These are phyloP conservation scores for Scrobipalpa costella DNA, from an alignment of 2,888 invertebrate genomes.

Conservation along the genomic window DNA sequence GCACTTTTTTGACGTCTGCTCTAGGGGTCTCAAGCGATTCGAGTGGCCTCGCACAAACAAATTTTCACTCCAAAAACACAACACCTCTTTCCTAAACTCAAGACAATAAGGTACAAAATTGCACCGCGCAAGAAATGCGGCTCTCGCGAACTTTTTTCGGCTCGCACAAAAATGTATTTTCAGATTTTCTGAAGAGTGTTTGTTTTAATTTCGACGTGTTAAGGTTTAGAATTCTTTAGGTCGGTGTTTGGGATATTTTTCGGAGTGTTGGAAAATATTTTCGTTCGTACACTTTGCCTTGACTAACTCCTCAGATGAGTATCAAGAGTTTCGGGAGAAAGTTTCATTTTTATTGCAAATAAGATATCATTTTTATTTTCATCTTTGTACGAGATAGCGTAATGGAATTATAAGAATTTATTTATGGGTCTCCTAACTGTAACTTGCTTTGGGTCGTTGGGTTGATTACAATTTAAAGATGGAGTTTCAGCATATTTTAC, in stretches of 20 bases:
- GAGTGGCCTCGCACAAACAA: constrained; percentile 52
- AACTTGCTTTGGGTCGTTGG: not conserved
- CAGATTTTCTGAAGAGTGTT: constrained; percentile 42
- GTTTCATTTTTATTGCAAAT: constrained; percentile 31
- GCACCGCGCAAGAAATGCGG: constrained; percentile 34
- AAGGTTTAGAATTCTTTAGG: constrained; percentile 49
- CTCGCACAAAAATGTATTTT: constrained; percentile 49
- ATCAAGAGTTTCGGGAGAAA: constrained; percentile 50
- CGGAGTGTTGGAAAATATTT: constrained; percentile 45
- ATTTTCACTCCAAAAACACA: constrained; percentile 42
- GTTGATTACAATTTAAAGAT: constrained; percentile 20
- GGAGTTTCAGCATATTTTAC: not conserved
- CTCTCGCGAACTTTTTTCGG: constrained; percentile 42
- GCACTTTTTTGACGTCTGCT: constrained; percentile 75
- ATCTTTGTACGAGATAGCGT: constrained; percentile 24
- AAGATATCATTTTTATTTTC: constrained; percentile 29
- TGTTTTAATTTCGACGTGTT: constrained; percentile 43
- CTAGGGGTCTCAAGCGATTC: constrained; percentile 66
- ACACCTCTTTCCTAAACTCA: constrained; percentile 38
- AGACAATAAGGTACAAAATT: constrained; percentile 50
- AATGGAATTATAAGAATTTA: constrained; percentile 25
- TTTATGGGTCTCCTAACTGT: constrained; percentile 13
- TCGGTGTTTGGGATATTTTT: constrained; percentile 32
- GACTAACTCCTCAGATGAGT: constrained; percentile 63
- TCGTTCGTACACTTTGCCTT: constrained; percentile 58